A percentile compares a stretch with the other conserved stretches of the same genome.
Conservation (phyloP, 2,113 vertebrate species). For the Sterrhoptilus dennistouni region DNA sequence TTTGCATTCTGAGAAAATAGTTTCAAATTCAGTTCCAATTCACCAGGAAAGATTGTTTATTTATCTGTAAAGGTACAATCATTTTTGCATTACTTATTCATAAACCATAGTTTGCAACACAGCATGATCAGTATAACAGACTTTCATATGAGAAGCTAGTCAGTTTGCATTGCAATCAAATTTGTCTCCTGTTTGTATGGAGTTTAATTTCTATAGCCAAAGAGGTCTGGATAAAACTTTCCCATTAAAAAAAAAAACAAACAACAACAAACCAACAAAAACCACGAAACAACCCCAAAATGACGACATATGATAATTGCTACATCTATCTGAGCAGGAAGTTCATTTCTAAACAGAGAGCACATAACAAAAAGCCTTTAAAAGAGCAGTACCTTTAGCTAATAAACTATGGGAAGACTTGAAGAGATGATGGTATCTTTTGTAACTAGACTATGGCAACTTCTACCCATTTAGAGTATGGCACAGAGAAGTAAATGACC, state of each 20-base stretch:
- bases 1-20: neutral
- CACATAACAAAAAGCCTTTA: neutral
- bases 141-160: neutral
- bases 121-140: neutral
- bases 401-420: neutral
- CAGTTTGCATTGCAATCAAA: neutral
- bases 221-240: neutral
- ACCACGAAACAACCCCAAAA: neutral
- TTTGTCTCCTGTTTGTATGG: neutral
- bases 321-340: neutral
- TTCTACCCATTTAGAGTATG: neutral
- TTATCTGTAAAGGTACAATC: neutral
- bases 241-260: neutral
- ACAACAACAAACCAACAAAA: too few species aligned
- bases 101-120: neutral
- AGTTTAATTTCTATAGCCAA: neutral
- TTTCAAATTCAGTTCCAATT: neutral
- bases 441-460: neutral
- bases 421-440: neutral
- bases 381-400: neutral
- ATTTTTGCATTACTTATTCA: neutral
- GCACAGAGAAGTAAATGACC: neutral
- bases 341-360: neutral
- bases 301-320: neutral
- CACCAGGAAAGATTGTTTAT: neutral